Evolutionary conservation across 2,888 invertebrate genomes (phyloP), one percentile per base, ranked within the genome.

Genomic region (Tricholauxania praeusta): DNA sequence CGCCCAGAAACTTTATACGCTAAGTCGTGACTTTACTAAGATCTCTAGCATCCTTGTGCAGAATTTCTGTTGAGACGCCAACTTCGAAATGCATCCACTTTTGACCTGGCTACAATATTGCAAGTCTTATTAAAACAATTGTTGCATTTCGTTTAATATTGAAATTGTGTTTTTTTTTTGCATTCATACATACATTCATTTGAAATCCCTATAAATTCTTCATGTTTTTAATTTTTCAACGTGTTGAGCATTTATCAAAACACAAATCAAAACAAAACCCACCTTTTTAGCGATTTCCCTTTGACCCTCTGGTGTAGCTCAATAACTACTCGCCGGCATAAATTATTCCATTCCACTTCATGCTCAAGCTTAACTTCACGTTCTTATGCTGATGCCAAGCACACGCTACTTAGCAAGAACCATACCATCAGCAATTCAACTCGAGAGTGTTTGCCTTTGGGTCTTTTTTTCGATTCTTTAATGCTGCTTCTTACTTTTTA

Each of bases 161-260:
- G 2, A 39, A 10, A 39, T 10, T 39, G 10, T 10, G 10, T 39
- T 39, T 39, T 39, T 39, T 0, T 10, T 39, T 39, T 10, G 5
- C 39, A 39, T 39, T 1, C 7, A 39, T 10, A 10, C 39, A 1
- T 10, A 39, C 10, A 39, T 10, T 4, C 39, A 39, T 39, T 39
- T 39, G 28, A 28, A 28, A 28, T 39, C 39, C 39, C 10, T 39
- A 39, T 39, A 57, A 15, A 57, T 57, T 28, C 28, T 57, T 57
- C 12, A 19, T 15, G 6, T 39, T 39, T 39, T 39, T 39, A 39
- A 39, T 8, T 39, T 10, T 15, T 57, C 28, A 57, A 57, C 28
- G 57, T 15, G 51, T 51, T 64, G 64, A 49, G 51, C 64, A 49
- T 64, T 64, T 28, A 64, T 64, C 64, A 22, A 51, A 64, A 51